These are phyloP conservation scores for Bradysia coprophila DNA, from an alignment of 1,140 invertebrate species.

Conservation along the genomic window DNA sequence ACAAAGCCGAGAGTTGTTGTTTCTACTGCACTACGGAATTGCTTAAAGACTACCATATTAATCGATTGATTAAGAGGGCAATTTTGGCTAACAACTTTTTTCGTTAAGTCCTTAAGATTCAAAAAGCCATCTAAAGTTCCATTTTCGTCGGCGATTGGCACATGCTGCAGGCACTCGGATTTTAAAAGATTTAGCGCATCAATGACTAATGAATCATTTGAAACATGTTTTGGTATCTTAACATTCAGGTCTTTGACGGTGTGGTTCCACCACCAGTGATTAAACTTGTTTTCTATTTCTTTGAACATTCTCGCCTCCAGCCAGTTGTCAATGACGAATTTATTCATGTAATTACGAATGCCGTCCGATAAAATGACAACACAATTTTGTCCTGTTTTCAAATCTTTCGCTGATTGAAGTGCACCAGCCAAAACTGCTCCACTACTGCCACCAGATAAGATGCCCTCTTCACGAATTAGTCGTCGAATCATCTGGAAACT, in stretches of 20 bases:
- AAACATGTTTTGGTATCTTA: constrained; percentile 33
- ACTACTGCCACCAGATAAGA: constrained; percentile 84
- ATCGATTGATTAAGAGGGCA: constrained; percentile 39
- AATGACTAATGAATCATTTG: constrained; percentile 35
- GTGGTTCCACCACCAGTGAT: constrained; percentile 54
- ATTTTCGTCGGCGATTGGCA: constrained; percentile 50
- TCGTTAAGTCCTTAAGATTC: constrained; percentile 50
- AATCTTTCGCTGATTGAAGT: constrained; percentile 53
- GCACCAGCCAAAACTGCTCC: constrained; percentile 71
- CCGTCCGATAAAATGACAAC: constrained; percentile 88
- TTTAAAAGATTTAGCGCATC: constrained; percentile 50
- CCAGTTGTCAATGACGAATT: constrained; percentile 92
- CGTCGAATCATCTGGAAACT: constrained; percentile 66
- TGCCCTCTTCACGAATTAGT: constrained; percentile 81
- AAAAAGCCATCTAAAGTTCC: constrained; percentile 49
- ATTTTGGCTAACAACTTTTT: constrained; percentile 46
- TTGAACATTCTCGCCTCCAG: constrained; percentile 70
- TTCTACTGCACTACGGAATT: constrained; percentile 51
- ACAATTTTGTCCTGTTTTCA: constrained; percentile 68
- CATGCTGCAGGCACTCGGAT: constrained; percentile 42
- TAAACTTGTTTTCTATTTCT: constrained; percentile 26
- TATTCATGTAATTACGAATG: constrained; percentile 96
- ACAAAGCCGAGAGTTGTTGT: constrained; percentile 48
- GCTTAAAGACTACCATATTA: constrained; percentile 44
- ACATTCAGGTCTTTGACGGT: constrained; percentile 40